Base-by-base conservation (phyloP, 2,888 invertebrate species). In the Helobdella robusta region DNA sequence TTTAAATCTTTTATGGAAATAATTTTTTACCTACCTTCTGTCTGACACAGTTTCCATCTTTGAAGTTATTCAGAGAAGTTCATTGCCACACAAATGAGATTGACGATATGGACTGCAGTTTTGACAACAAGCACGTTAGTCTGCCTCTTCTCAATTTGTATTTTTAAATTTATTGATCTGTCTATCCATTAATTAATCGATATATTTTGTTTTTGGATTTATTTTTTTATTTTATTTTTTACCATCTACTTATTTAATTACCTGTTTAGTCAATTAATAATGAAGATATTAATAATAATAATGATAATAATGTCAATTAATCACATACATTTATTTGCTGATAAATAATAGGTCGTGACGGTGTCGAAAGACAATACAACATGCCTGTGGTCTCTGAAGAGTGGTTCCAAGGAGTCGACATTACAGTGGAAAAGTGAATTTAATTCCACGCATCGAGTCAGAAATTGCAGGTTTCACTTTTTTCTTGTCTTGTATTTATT, bases 91-190 rank as follows among this genome's bases (percentile, higher is more conserved):
- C 83, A 64, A 89, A 89, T 80, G 94, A 94, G 84, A 88, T 95
- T 70, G 94, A 94, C 75, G 94, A 94, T 79, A 79, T 95, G 64
- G 92, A 93, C 81, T 89, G 94, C 76, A 89, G 89, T 80, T 87
- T 88, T 1, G 85, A 86, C 75, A 86, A 87, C 68, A 85, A 84
- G 69, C 76, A 76, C 73, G 81, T 82, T 74, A 71, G 66, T 65
- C 11, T 15, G 44, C 35, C 28, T 30, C 23, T 59, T 28, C 23
- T 11, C 28, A 15, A 40, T 40, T 40, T 11, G 44, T 40, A 40
- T 40, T n/a, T 40, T 15, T 40, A 11, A 15, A 40, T 40, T 40
- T 11, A 40, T 11, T 40, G 11, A 15, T 40, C n/a, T 40, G 44
- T 15, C n/a, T 15, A 40, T 11, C 44, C 44, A 40, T n/a, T 15